phyloP scores from a whole-genome alignment of 2,797 vertebrate species.

The Thunnus albacares region DNA sequence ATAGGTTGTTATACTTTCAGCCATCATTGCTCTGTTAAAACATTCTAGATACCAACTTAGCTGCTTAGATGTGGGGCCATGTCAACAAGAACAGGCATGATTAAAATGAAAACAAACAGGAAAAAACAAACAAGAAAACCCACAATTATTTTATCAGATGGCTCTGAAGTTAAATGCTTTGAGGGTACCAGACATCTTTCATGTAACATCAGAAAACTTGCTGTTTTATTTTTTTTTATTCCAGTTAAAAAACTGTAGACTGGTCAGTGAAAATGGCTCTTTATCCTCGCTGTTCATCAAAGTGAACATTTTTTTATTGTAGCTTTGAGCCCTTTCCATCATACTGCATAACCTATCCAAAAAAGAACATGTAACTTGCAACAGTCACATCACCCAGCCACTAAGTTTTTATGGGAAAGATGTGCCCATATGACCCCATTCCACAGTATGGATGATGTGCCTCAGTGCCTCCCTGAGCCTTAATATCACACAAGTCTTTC shows the following conservation, averaged over 20 bases:
- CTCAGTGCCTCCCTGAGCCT: slow-evolving; percentile 4
- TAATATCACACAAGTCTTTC: slow-evolving; percentile 1
- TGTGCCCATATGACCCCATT: slow-evolving; percentile 8
- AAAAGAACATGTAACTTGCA: background rate
- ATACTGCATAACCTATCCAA: background rate
- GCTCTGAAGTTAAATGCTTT: no score
- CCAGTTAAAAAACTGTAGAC: background rate
- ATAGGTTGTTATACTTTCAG: no score
- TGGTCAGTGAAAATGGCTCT: background rate
- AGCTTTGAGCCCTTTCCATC: background rate
- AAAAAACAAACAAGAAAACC: no score
- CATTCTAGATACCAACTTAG: no score
- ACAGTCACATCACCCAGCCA: background rate
- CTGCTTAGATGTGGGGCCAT: no score
- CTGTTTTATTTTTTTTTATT: background rate
- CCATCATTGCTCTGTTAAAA: no score
- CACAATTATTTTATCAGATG: no score
- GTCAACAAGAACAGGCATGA: no score
- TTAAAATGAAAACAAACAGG: no score
- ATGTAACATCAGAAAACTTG: background rate
- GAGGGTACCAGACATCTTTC: no score
- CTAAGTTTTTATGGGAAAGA: slow-evolving; percentile 11
- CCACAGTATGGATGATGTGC: slow-evolving; percentile 2
- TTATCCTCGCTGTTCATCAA: background rate
- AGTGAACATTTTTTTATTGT: background rate